Evolutionary conservation across 2,113 vertebrate species (phyloP), one percentile per base, ranked within the genome.

Genomic region (Hippopotamus amphibius): DNA sequence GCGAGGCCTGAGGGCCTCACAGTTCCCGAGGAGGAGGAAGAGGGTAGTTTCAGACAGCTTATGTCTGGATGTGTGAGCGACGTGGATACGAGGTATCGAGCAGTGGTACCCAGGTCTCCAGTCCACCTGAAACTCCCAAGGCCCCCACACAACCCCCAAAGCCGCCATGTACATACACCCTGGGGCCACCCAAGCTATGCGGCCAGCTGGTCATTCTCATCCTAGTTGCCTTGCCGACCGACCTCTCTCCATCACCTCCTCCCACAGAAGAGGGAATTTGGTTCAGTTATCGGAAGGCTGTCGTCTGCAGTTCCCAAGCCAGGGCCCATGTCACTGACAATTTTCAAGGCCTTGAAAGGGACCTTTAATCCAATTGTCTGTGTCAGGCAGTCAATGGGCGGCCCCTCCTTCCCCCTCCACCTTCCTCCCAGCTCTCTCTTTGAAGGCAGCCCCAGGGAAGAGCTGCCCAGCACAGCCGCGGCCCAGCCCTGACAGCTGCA

Each of bases 171-270:
- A 1, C 41, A 7, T 1, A 22, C 12, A 30, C 2, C 17, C n/a
- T 3, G 9, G 37, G n/a, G 13, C 41, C 33, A 17, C 21, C 26
- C 33, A 30, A 30, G 55, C 50, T 0, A 28, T 8, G n/a, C 0
- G 0, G 59, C 74, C 63, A 5, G n/a, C 41, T 5, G 10, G n/a
- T 11, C 4, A 0, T 30, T 15, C 22, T 24, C 50, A 3, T 30
- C 33, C 37, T 9, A 0, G 14, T 55, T 21, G 0, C 1, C 0
- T 0, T 7, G 7, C 15, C 3, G 37, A 50, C 59, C 6, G 0
- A 14, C 66, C 63, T 53, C 59, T 17, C 65, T 28, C 69, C 59
- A 41, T 28, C 81, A 22, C 41, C 16, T 61, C 59, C 14, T 16
- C 22, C n/a, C 33, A 19, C 24, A 22, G 59, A 55, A 81, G 53